These are phyloP conservation scores for Microctenopoma lineatum DNA, from an alignment of 2,797 vertebrate species.

Conservation along the genomic window DNA sequence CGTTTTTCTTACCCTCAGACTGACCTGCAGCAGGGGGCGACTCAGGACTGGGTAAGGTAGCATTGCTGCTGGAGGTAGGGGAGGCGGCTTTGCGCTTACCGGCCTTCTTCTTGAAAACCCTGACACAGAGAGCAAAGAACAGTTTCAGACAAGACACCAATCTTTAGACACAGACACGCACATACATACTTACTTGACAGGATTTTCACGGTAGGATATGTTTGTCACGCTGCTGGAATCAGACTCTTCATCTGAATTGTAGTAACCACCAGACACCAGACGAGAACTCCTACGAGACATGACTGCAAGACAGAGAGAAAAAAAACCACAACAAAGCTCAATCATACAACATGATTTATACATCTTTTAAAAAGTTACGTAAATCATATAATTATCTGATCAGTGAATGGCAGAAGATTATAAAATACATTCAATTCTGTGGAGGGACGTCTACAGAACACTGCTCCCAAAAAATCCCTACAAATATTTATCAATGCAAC, in stretches of 20 bases:
- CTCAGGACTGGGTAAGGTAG: conserved; percentile 12
- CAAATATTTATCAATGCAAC: too few species aligned
- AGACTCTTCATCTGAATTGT: conserved; percentile 76
- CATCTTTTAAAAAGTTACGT: neutral
- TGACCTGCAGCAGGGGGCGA: conserved; percentile 19
- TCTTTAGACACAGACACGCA: conserved; percentile 23
- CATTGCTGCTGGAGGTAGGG: conserved; percentile 44
- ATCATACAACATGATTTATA: neutral
- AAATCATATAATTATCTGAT: neutral
- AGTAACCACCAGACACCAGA: conserved; percentile 73
- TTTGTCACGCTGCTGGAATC: conserved; percentile 75
- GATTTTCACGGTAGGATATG: conserved; percentile 78
- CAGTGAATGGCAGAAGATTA: neutral
- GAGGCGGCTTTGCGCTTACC: conserved; percentile 52
- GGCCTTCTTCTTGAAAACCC: conserved; percentile 78
- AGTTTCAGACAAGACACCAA: neutral
- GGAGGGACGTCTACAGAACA: too few species aligned
- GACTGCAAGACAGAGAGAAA: conserved; percentile 54
- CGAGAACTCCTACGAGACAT: conserved; percentile 82
- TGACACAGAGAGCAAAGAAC: conserved; percentile 8
- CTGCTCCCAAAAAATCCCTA: too few species aligned
- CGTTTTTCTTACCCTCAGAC: conserved; percentile 23
- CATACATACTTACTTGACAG: conserved; percentile 68
- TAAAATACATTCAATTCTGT: neutral
- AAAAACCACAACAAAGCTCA: too few species aligned